Evolutionary conservation across 2,113 vertebrate genomes (phyloP).

Genomic region (Sorex fumeus): DNA sequence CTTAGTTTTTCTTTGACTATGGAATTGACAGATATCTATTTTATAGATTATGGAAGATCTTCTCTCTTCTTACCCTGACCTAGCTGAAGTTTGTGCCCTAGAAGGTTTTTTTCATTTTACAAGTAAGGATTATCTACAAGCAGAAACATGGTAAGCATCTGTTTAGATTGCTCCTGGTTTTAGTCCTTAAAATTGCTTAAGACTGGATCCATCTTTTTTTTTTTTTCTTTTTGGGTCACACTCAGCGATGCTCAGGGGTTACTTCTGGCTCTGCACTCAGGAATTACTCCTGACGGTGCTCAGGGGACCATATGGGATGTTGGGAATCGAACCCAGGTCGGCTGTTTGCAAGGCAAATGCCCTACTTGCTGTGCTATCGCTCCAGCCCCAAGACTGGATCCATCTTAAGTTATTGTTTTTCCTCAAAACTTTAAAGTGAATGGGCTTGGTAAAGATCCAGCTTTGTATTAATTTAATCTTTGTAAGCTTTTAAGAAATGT

Average conservation of each 20-base stretch:
- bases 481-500: conserved; percentile 58
- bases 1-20: conserved; percentile 51
- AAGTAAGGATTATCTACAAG: conserved; percentile 90
- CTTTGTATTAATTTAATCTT: conserved; percentile 52
- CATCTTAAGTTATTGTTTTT: conserved; percentile 23
- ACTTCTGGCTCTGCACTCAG: too few relatives aligned
- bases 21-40: conserved; percentile 46
- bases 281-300: too few relatives aligned
- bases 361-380: too few relatives aligned
- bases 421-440: neutral
- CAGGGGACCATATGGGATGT: too few relatives aligned
- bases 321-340: too few relatives aligned
- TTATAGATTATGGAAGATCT: conserved; percentile 93
- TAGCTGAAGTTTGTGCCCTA: conserved; percentile 90
- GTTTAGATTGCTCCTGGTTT: neutral
- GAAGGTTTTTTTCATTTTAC: conserved; percentile 89
- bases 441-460: neutral
- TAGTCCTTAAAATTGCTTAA: neutral
- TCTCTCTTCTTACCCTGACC: conserved; percentile 88
- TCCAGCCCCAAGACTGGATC: too few relatives aligned
- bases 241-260: too few relatives aligned
- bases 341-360: too few relatives aligned
- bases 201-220: conserved; percentile 8
- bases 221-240: too few relatives aligned
- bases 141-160: conserved; percentile 93